A percentile compares a stretch with the other conserved stretches of the same genome.
Evolutionary conservation across 2,113 vertebrate genomes (phyloP).

Genomic region (Cinclus cinclus): DNA sequence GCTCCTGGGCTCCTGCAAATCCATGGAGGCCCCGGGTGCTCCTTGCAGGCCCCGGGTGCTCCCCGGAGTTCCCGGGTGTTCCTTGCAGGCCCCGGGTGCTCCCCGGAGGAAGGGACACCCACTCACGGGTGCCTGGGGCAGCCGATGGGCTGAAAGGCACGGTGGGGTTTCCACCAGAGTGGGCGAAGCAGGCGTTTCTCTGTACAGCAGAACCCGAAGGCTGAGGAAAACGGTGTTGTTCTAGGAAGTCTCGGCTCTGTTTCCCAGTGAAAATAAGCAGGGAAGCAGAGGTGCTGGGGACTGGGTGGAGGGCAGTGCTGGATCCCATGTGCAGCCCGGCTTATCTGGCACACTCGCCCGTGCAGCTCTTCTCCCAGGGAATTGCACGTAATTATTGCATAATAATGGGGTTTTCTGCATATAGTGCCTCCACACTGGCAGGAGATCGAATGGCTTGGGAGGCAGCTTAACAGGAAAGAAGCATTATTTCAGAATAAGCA

Average conservation of each 20-base stretch:
- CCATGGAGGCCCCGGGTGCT: fast-evolving
- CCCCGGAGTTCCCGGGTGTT: fast-evolving
- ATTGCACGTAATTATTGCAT: neutral
- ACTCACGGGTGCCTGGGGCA: fast-evolving
- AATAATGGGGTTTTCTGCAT: fast-evolving
- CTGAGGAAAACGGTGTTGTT: fast-evolving
- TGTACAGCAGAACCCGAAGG: fast-evolving
- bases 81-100: fast-evolving
- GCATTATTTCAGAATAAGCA: neutral
- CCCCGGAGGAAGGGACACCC: fast-evolving
- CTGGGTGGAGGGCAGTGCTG: fast-evolving
- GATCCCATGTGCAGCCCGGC: fast-evolving
- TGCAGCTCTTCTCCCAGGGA: fast-evolving
- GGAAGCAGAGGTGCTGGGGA: neutral
- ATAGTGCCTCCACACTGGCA: fast-evolving
- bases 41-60: fast-evolving
- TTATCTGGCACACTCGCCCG: fast-evolving
- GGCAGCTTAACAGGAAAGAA: neutral
- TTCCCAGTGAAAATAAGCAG: fast-evolving
- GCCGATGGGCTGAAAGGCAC: fast-evolving
- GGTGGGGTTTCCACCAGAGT: fast-evolving
- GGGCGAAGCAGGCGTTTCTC: fast-evolving
- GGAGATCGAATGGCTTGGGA: fast-evolving
- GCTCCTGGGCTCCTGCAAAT: fast-evolving
- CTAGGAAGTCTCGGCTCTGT: fast-evolving